Evolutionary conservation across 2,797 vertebrate species (phyloP), one percentile per base, ranked within the genome.

Genomic region (Eurystomus glaucurus): DNA sequence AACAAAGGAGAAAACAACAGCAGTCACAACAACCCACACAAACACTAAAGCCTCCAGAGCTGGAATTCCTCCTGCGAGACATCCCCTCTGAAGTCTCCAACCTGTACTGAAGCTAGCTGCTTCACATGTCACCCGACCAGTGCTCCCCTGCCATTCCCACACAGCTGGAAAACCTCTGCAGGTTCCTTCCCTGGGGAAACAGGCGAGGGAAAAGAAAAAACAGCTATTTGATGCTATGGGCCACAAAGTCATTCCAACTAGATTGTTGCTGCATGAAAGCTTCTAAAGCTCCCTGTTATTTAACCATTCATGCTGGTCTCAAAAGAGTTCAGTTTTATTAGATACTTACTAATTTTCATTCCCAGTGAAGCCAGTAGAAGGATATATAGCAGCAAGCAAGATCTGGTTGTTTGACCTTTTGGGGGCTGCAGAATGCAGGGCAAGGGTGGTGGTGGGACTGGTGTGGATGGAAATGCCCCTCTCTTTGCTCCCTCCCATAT

Each of bases 1-100:
- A 90, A 93, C 83, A 92, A 93, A 81, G 85, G 58, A 70, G 58
- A 90, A 85, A 94, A 85, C 64, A 87, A 55, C 81, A 88, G 28
- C 39, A 46, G 46, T 31, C 80, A 51, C 82, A 85, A 78, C 82
- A 86, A 2, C 58, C 61, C 91, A 79, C 69, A 55, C 58, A 88
- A 90, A 69, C 61, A 74, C 33, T 52, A 28, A 92, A 83, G 45
- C 77, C 72, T 68, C 77, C 3, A 0, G 83, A 95, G 74, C 74
- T 17, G 18, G 37, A 90, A 91, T 62, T 85, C 33, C 39, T 92
- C 88, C 81, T 77, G 18, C 0, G 10, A 87, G 92, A 92, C 9
- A 2, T 79, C n/a, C 77, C 26, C 74, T 90, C 66, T 62, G 61
- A 93, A 83, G 37, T 43, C 78, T 60, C 71, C 75, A 89, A 8